Evolutionary conservation across 2,888 invertebrate species (phyloP), one percentile per base, ranked within the genome.

Genomic region (Nipponacmea schrenckii): DNA sequence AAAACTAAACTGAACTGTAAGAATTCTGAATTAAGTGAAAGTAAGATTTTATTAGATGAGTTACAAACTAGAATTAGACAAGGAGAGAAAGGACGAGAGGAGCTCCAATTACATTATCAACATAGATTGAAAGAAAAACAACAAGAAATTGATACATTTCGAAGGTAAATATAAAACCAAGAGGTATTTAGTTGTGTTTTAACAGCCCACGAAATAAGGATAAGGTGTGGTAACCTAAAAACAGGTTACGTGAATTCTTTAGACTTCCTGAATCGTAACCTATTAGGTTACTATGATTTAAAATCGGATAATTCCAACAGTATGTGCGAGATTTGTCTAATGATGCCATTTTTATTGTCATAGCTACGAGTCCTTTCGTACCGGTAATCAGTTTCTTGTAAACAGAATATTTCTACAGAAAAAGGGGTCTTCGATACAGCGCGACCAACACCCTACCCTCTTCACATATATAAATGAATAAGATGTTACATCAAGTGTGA

Each of bases 91-190:
- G 76, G 80, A 1, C 75, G 81, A 65, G 85, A 85, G 63, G 87
- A 88, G 64, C 77, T 87, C n/a, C 85, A 86, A 69, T 73, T 77
- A 14, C 85, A 85, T 69, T 88, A 87, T 74, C 85, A 87, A 75
- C 83, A 85, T 17, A 75, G 86, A 27, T 74, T 88, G 14, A 77
- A 83, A 62, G 85, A 87, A 70, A 88, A 86, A 78, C 86, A 87
- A 75, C 75, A 80, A 44, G 87, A 87, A 72, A 77, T 87, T 50
- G 85, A 87, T 62, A 71, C 82, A 8, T 88, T 83, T 74, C 83
- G 83, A 76, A 80, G 79, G 86, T 87, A 39, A 39, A 74, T 75
- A 74, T 39, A 14, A 10, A 14, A 14, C 12, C 15, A 0, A 0
- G n/a, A n/a, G n/a, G n/a, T n/a, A n/a, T n/a, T n/a, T n/a, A n/a